Evolutionary conservation across 2,797 vertebrate species (phyloP).

Genomic region (Clarias platycephalus): DNA sequence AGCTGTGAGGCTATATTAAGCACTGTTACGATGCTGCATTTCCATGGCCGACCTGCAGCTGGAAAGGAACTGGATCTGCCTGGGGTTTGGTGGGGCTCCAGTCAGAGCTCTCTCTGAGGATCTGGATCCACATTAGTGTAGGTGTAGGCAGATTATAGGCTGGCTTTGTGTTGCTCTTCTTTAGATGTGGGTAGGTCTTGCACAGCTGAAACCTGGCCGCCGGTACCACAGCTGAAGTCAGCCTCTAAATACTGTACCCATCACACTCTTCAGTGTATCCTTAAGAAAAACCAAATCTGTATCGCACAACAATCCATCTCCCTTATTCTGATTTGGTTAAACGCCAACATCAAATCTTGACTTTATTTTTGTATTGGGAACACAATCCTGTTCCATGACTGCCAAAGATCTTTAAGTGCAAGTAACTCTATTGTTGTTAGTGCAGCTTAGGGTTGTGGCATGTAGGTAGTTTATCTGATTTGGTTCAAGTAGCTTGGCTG

Average conservation of each 20-base stretch:
- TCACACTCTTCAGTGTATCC: slow-evolving; percentile 15
- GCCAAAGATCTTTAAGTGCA: slow-evolving; percentile 26
- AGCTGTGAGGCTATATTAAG: slow-evolving; percentile 61
- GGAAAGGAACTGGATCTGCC: slow-evolving; percentile 51
- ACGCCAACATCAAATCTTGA: background rate
- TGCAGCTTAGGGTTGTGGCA: slow-evolving; percentile 9
- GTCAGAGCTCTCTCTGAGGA: slow-evolving; percentile 36
- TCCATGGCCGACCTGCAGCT: slow-evolving; percentile 49
- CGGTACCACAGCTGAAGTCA: slow-evolving; percentile 30
- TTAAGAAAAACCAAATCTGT: background rate
- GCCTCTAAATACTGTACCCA: slow-evolving; percentile 33
- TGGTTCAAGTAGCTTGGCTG: slow-evolving; percentile 24
- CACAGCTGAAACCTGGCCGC: slow-evolving; percentile 32
- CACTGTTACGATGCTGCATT: slow-evolving; percentile 50
- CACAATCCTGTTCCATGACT: background rate
- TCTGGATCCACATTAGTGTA: slow-evolving; percentile 46
- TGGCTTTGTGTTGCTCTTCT: slow-evolving; percentile 50
- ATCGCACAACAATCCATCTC: background rate
- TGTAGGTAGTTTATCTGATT: slow-evolving; percentile 17
- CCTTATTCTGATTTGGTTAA: background rate
- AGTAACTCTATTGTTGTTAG: background rate
- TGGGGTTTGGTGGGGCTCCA: slow-evolving; percentile 47
- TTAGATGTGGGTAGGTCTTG: slow-evolving; percentile 42
- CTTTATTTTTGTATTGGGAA: slow-evolving; percentile 8
- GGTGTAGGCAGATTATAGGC: slow-evolving; percentile 49